Conservation (phyloP, 1,140 invertebrate species). For the Lepidurus couesii region DNA sequence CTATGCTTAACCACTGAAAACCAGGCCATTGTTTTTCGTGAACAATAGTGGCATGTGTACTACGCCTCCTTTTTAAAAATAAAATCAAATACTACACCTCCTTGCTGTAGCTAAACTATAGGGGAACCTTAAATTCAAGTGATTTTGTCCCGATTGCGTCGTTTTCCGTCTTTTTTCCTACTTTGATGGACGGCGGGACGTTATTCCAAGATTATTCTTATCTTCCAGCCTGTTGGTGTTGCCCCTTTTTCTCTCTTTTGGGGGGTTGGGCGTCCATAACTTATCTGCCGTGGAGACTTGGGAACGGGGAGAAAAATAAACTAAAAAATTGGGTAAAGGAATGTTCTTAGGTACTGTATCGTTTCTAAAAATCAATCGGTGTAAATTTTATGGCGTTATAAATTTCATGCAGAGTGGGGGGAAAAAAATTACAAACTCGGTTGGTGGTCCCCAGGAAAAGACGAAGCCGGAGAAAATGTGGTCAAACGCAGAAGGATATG, state of each 20-base stretch:
- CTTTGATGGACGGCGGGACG: background rate
- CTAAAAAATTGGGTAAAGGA: background rate
- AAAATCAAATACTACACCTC: too few species aligned
- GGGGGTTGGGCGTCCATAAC: too few species aligned
- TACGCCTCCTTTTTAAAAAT: too few species aligned
- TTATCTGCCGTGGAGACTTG: too few species aligned
- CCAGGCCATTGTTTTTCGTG: too few species aligned
- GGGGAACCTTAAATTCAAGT: too few species aligned
- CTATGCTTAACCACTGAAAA: too few species aligned
- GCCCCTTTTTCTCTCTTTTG: too few species aligned
- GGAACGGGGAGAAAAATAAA: background rate
- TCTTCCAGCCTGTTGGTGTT: too few species aligned
- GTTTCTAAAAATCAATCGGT: conserved; percentile 1
- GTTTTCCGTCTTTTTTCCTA: background rate
- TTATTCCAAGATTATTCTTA: background rate
- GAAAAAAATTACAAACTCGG: background rate
- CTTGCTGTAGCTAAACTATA: too few species aligned
- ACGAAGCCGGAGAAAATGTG: background rate
- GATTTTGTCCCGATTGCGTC: background rate
- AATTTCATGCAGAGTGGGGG: background rate
- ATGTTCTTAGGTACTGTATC: background rate
- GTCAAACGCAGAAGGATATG: too few species aligned
- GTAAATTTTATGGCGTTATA: background rate
- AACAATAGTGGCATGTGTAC: too few species aligned
- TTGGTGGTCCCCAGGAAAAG: background rate